Evolutionary conservation across 1,140 invertebrate species (phyloP).

Genomic region (Eciton burchellii): DNA sequence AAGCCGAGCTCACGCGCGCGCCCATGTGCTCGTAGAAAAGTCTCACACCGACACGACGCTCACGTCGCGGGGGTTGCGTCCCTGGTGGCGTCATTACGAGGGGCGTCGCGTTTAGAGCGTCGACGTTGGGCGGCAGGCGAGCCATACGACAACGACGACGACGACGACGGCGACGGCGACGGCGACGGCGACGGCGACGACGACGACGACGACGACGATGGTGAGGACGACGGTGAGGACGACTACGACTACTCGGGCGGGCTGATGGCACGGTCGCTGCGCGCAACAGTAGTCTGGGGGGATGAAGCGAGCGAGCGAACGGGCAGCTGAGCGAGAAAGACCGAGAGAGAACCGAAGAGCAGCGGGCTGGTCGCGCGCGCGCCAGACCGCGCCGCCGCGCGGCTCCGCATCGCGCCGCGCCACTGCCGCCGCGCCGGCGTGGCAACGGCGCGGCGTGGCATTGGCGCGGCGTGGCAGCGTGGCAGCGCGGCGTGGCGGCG

Average conservation of each 20-base stretch:
- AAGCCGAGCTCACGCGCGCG: conserved; percentile 28
- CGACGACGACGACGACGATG: conserved; percentile 58
- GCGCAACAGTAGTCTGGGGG: conserved; percentile 58
- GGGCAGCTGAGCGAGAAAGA: conserved; percentile 32
- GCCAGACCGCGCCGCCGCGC: too few relatives aligned
- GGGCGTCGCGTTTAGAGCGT: conserved; percentile 81
- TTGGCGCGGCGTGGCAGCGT: conserved; percentile 29
- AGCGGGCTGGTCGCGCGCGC: conserved; percentile 3
- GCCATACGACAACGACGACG: conserved; percentile 66
- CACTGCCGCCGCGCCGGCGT: conserved; percentile 3
- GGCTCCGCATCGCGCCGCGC: neutral
- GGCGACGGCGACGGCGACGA: conserved; percentile 58
- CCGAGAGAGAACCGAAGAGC: conserved; percentile 46
- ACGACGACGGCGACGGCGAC: conserved; percentile 57
- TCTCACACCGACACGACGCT: conserved; percentile 56
- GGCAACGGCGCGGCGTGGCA: conserved; percentile 30
- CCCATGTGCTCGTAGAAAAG: conserved; percentile 44
- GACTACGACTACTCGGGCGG: conserved; percentile 52
- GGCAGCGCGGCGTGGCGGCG: conserved; percentile 26
- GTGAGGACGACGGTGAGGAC: conserved; percentile 55
- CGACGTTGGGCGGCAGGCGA: conserved; percentile 76
- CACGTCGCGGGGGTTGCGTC: conserved; percentile 69
- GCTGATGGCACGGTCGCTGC: conserved; percentile 63
- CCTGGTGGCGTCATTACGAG: conserved; percentile 81
- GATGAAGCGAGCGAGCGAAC: conserved; percentile 48